These are phyloP conservation scores for Cyprinodon variegatus DNA, from an alignment of 2,113 vertebrate species.

Conservation along the genomic window DNA sequence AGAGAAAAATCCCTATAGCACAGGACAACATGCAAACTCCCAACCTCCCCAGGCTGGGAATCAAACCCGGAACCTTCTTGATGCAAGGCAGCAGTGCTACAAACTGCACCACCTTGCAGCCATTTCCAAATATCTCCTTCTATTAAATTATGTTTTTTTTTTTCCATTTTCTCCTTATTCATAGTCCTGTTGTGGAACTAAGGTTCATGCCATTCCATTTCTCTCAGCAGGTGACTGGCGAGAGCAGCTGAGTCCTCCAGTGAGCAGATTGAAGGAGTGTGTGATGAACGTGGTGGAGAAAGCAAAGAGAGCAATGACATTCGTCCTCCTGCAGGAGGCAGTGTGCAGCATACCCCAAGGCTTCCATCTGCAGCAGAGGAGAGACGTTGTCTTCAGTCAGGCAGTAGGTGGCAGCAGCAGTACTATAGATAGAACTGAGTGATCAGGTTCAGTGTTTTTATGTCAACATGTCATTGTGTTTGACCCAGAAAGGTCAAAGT, in stretches of 20 bases:
- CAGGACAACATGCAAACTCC: too few relatives aligned
- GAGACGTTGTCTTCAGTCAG: constrained; percentile 96
- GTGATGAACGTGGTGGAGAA: constrained; percentile 90
- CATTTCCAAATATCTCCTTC: too few relatives aligned
- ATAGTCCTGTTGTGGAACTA: background rate
- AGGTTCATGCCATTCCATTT: background rate
- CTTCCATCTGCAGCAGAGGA: constrained; percentile 88
- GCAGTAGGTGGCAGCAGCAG: constrained; percentile 83
- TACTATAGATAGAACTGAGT: background rate
- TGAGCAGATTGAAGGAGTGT: constrained; percentile 89
- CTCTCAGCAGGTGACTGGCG: constrained; percentile 86
- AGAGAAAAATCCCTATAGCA: too few relatives aligned
- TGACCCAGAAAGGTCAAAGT: background rate
- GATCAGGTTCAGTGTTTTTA: background rate
- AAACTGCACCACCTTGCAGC: too few relatives aligned
- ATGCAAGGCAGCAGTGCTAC: too few relatives aligned
- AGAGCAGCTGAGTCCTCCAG: constrained; percentile 87
- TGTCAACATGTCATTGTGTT: background rate
- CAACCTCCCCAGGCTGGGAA: too few relatives aligned
- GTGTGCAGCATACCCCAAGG: constrained; percentile 91
- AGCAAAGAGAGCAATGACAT: constrained; percentile 91
- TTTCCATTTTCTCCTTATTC: background rate
- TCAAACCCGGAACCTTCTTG: too few relatives aligned
- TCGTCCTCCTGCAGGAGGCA: constrained; percentile 94
- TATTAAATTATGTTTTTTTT: background rate